These are phyloP conservation scores for Oncorhynchus kisutch DNA, from an alignment of 2,113 vertebrate genomes.

Conservation along the genomic window DNA sequence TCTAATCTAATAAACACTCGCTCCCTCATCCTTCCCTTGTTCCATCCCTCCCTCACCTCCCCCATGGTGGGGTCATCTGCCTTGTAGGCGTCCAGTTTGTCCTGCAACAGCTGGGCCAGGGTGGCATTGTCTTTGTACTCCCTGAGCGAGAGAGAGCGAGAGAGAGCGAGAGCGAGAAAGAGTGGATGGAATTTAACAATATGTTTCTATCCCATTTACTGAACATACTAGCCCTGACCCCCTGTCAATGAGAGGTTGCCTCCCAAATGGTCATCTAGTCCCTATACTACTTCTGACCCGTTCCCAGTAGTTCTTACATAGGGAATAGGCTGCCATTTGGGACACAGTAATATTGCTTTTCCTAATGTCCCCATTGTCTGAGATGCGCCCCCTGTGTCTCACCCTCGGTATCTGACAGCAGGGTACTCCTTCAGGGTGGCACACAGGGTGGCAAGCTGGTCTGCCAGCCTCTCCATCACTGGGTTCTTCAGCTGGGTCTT, in stretches of 20 bases:
- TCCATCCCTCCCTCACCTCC: slow-evolving; percentile 76
- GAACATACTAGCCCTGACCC: too few species aligned
- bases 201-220: too few species aligned
- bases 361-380: too few species aligned
- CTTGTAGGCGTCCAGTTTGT: slow-evolving; percentile 96
- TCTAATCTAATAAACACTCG: too few species aligned
- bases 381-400: slow-evolving; percentile 50
- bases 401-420: slow-evolving; percentile 94
- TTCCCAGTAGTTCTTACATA: too few species aligned
- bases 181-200: too few species aligned
- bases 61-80: slow-evolving; percentile 96
- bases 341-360: too few species aligned
- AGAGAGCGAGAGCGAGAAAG: background rate
- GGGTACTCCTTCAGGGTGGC: slow-evolving; percentile 98
- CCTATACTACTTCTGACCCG: too few species aligned
- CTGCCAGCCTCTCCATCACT: slow-evolving; percentile 91
- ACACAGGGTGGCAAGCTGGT: slow-evolving; percentile 94
- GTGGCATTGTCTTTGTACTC: slow-evolving; percentile 90
- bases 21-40: too few species aligned
- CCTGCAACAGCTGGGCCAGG: slow-evolving; percentile 95
- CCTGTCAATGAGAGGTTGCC: too few species aligned
- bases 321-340: too few species aligned
- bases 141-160: slow-evolving; percentile 45
- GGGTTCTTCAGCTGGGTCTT: slow-evolving; percentile 96
- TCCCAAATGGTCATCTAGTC: too few species aligned